Base-by-base conservation (phyloP, 2,888 invertebrate genomes). In the Platypus cylindrus region DNA sequence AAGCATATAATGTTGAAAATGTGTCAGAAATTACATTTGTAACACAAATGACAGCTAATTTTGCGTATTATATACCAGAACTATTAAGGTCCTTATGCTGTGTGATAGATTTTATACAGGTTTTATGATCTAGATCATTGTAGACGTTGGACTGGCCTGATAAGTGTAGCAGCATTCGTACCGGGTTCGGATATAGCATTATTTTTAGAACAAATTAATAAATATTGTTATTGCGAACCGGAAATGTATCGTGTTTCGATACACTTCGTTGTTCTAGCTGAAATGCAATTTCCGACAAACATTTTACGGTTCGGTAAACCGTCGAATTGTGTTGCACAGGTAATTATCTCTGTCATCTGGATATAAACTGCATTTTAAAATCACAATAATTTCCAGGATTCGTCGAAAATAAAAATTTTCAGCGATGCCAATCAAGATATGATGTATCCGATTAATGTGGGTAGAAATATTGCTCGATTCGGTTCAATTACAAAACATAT, bases 31-130 rank as follows among this genome's bases (percentile, higher is more conserved):
- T 81, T n/a, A 80, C 81, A 1, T 73, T 79, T 38, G 78, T 71
- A 25, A 81, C 80, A 1, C 81, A 81, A 53, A 72, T 76, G 1
- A 79, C 80, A 1, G 74, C 76, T 5, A 78, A 78, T 54, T 78
- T 75, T 54, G 59, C 78, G 18, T 74, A 74, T 47, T 76, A 76
- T 48, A 57, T 81, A 12, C 66, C 73, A 2, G 78, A 80, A 58
- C 67, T 81, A 30, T 72, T 73, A 2, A 68, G 53, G 54, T 54
- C 30, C n/a, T n/a, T n/a, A n/a, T n/a, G n/a, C n/a, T n/a, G n/a
- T n/a, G n/a, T n/a, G n/a, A n/a, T n/a, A n/a, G n/a, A n/a, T n/a
- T n/a, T n/a, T n/a, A n/a, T n/a, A n/a, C n/a, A n/a, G n/a, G n/a
- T n/a, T n/a, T n/a, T n/a, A n/a, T n/a, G n/a, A n/a, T n/a, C n/a